Evolutionary conservation across 2,888 invertebrate genomes (phyloP), one percentile per base, ranked within the genome.

Genomic region (Sinelater perroti): DNA sequence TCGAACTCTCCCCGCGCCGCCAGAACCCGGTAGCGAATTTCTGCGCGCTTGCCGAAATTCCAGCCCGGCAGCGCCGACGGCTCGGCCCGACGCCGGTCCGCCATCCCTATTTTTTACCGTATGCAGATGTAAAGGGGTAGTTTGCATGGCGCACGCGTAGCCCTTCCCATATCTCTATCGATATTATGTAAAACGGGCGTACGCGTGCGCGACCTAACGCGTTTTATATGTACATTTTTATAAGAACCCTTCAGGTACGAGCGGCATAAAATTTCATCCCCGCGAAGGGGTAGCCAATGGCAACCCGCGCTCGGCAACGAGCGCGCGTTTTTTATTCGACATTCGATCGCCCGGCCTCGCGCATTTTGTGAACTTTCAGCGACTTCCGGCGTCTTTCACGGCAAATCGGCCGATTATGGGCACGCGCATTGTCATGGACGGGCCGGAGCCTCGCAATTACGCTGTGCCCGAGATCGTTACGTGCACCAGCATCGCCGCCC

Each of bases 211-310:
- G 73, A 72, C 68, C 72, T 72, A 66, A 72, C 75, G 72, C 75
- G 72, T 74, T 75, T 75, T 75, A 75, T 75, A 76, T 76, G 74
- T 72, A 75, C 75, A 74, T 75, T 75, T 76, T 75, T 75, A 75
- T 74, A 72, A 73, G 68, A 71, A 72, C 72, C 72, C 71, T 71
- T 72, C 70, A 71, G 67, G 69, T 68, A 57, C 46, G 47, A 53
- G 46, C 44, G 38, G 52, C 72, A 70, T 72, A 73, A 75, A 75
- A 75, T 75, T 75, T 74, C 76, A 75, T 70, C 75, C 75, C 73
- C 71, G 66, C 63, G 65, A 70, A 65, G 62, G 67, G 74, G 74
- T 75, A 72, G 71, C 75, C 76, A 75, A 75, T 76, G 62, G 75
- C 75, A 75, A 75, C 74, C 71, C 70, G 30, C 44, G 17, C 69